A percentile compares a stretch with the other conserved stretches of the same genome.
Evolutionary conservation across 2,113 vertebrate genomes (phyloP).

Genomic region (Psettodes erumei): DNA sequence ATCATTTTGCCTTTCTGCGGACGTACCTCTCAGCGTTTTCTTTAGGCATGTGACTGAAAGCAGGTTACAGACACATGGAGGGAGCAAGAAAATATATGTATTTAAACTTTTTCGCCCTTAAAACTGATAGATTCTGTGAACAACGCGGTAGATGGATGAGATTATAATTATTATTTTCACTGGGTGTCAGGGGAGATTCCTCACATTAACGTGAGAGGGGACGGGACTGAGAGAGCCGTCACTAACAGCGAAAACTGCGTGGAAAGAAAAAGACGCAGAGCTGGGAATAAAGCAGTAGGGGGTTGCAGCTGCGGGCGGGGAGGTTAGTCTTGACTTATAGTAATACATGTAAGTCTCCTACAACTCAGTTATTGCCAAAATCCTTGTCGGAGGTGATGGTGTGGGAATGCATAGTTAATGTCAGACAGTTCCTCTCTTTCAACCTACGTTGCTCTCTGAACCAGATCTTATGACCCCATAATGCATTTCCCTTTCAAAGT

Average conservation of each 20-base stretch:
- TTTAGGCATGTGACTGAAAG: not conserved
- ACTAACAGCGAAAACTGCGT: not conserved
- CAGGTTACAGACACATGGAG: slow-evolving; percentile 22
- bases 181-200: slow-evolving; percentile 10
- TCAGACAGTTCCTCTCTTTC: slow-evolving; percentile 45
- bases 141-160: not conserved
- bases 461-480: not conserved
- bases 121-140: not conserved
- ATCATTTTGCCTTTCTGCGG: slow-evolving; percentile 33
- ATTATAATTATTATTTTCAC: not conserved
- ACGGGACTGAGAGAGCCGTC: not conserved
- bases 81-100: slow-evolving; percentile 11
- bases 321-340: slow-evolving; percentile 1
- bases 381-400: slow-evolving; percentile 63
- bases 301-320: slow-evolving; percentile 2
- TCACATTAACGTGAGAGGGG: slow-evolving; percentile 3
- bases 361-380: slow-evolving; percentile 80
- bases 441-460: slow-evolving; percentile 13
- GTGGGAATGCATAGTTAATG: slow-evolving; percentile 83
- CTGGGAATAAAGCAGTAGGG: not conserved
- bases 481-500: not conserved
- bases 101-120: not conserved
- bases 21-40: slow-evolving; percentile 26
- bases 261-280: slow-evolving; percentile 43
- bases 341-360: slow-evolving; percentile 31